Conservation (phyloP, 2,888 invertebrate genomes). For the Malthinus flaveolus region DNA sequence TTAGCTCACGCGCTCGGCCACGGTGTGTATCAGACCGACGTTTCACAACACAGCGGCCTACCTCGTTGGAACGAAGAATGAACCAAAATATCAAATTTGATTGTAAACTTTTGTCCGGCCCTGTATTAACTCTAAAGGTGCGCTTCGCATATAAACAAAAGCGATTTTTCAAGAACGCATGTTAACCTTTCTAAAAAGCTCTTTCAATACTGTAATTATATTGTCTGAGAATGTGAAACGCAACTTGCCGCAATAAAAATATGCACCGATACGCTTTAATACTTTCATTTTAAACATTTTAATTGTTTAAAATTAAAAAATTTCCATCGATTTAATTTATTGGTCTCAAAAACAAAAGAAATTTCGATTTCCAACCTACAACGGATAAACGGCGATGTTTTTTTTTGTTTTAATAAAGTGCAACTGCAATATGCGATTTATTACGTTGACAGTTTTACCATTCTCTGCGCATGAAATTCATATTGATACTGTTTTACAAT, state of each 20-base stretch:
- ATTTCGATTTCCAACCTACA: conserved; percentile 8
- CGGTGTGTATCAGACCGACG: too few relatives aligned
- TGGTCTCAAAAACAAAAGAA: conserved; percentile 6
- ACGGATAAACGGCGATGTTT: too few relatives aligned
- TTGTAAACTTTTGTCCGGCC: too few relatives aligned
- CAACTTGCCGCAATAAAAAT: conserved; percentile 27
- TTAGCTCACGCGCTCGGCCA: too few relatives aligned
- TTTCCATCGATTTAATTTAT: neutral
- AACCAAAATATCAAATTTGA: too few relatives aligned
- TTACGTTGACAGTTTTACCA: conserved; percentile 21
- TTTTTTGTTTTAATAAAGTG: conserved; percentile 19
- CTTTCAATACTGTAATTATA: conserved; percentile 33
- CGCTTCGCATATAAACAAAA: conserved; percentile 13
- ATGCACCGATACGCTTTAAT: conserved; percentile 20
- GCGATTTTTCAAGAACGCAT: conserved; percentile 20
- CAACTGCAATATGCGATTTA: conserved; percentile 21
- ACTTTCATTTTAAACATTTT: neutral
- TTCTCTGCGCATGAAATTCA: conserved; percentile 25
- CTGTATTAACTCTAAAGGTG: too few relatives aligned
- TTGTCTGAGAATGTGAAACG: conserved; percentile 34
- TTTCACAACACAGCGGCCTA: too few relatives aligned
- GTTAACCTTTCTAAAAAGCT: conserved; percentile 19
- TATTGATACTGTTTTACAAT: conserved; percentile 20
- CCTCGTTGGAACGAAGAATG: too few relatives aligned
- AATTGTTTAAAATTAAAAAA: neutral